Percentiles rank a stretch among this genome's conserved stretches.
These are phyloP conservation scores for Halocynthia aurantium DNA, from an alignment of 23 tunicate species.

Conservation along the genomic window DNA sequence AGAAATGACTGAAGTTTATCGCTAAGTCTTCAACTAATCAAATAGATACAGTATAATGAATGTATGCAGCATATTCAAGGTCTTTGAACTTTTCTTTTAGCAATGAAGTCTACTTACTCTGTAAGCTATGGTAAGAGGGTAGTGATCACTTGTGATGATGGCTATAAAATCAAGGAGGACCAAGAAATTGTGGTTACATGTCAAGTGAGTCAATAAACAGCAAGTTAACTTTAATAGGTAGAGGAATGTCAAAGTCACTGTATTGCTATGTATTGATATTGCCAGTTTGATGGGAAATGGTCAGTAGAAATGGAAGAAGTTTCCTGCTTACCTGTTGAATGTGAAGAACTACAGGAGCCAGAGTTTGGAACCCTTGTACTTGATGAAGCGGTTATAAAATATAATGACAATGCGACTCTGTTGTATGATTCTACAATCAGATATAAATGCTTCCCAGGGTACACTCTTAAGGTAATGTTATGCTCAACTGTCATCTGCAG, in stretches of 20 bases:
- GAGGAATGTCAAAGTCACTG: too few relatives aligned
- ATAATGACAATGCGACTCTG: background rate
- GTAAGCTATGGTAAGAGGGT: constrained; percentile 13
- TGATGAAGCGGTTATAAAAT: background rate
- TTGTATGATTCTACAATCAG: constrained; percentile 26
- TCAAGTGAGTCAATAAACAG: constrained; percentile 13
- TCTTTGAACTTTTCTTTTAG: background rate
- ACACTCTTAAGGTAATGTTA: constrained; percentile 54
- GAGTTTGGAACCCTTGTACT: constrained; percentile 24
- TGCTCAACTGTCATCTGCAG: too few relatives aligned
- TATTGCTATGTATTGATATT: background rate
- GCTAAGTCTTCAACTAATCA: background rate
- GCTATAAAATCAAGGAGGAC: constrained; percentile 29
- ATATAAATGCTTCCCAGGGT: constrained; percentile 66
- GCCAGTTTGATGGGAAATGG: constrained; percentile 41
- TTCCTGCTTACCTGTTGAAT: constrained; percentile 35
- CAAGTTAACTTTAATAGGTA: too few relatives aligned
- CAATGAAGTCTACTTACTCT: background rate
- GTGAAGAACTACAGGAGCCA: constrained; percentile 38
- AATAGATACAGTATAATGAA: background rate
- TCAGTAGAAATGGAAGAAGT: constrained; percentile 21
- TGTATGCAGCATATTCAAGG: too few relatives aligned
- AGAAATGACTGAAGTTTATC: background rate
- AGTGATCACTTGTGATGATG: constrained; percentile 41
- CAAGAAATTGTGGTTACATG: constrained; percentile 24